Base-by-base conservation (phyloP, 2,797 vertebrate genomes). In the Propithecus deckenii region DNA sequence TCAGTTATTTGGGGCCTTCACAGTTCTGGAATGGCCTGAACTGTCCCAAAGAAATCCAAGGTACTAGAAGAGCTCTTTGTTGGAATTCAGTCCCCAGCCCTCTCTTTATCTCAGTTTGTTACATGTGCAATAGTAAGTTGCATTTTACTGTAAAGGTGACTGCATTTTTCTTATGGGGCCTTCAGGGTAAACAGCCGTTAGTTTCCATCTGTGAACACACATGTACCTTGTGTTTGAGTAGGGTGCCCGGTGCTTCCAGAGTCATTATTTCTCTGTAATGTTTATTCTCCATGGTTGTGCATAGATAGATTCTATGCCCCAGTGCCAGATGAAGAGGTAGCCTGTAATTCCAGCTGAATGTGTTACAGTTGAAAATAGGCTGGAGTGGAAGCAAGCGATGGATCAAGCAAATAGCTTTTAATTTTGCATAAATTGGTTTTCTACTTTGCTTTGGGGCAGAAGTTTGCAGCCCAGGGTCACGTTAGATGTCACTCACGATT, bases 61-160 rank as follows among this genome's bases (percentile, higher is more conserved):
- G 43, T 75, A 43, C 32, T 90, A 1, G 65, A 57, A 32, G 41
- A 65, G 41, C 65, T 76, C 93, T 95, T 91, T 91, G 55, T 90
- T 95, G 71, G 57, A 95, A 83, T 96, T 95, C 93, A 69, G 52
- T 79, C 71, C 94, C n/a, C 8, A 0, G 75, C 78, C 41, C 6
- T 78, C 76, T 57, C 91, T 55, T 52, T 22, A 46, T 71, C 85
- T 89, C 94, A 46, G 50, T 83, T 48, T 93, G 94, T 96, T 83
- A 78, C 78, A 59, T 89, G 91, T 95, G 23, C 67, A 97, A 63
- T 72, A 75, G 86, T 74, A 84, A 96, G 84, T 75, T 88, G 85
- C 95, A 35, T 97, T 96, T 98, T 97, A 97, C 97, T 98, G 97
- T 98, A 95, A 97, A 97, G 97, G 97, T 97, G 97, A 97, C 97